Evolutionary conservation across 1,140 invertebrate genomes (phyloP), one percentile per base, ranked within the genome.

Genomic region (Oncopodura yosiiana): DNA sequence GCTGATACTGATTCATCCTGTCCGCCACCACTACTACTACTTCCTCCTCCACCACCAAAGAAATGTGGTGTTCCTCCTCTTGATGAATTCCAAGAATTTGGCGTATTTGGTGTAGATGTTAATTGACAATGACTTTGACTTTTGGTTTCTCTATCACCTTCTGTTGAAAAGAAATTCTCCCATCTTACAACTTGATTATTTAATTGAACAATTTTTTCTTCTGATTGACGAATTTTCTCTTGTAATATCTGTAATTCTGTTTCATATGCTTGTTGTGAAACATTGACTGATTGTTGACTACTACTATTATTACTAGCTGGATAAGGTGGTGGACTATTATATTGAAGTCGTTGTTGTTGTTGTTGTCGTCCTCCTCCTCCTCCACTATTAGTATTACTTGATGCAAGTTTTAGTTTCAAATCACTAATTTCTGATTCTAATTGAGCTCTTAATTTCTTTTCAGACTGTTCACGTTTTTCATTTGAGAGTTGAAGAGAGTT

Each of bases 71-170:
- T 27, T 39, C 12, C 12, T 36, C 32, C 18, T 19, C 27, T 34
- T 56, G 23, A 23, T 39, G 26, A 26, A 30, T 12, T 19, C 61
- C 61, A 63, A 14, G 61, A 63, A 38, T 54, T 63, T 39, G 61
- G 61, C 1, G 61, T 61, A 38, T 61, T 61, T 24, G 62, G 62
- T 2, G 58, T 58, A 3, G 62, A 60, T 36, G 45, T 34, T 18
- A 32, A n/a, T 21, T 12, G 8, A 18, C 32, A 21, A 41, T 14
- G 18, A 11, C 84, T 78, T 71, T 90, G 86, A 69, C 91, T 86
- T 84, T 86, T 88, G 70, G 87, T 86, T 42, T 84, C 79, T 52
- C 84, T 82, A 66, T 89, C 86, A 3, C 84, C 83, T 69, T 89
- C 86, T 24, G 87, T 69, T 18, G 78, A 77, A 75, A 90, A 84